Evolutionary conservation across 1,140 invertebrate genomes (phyloP).

Genomic region (Pollicipes pollicipes): DNA sequence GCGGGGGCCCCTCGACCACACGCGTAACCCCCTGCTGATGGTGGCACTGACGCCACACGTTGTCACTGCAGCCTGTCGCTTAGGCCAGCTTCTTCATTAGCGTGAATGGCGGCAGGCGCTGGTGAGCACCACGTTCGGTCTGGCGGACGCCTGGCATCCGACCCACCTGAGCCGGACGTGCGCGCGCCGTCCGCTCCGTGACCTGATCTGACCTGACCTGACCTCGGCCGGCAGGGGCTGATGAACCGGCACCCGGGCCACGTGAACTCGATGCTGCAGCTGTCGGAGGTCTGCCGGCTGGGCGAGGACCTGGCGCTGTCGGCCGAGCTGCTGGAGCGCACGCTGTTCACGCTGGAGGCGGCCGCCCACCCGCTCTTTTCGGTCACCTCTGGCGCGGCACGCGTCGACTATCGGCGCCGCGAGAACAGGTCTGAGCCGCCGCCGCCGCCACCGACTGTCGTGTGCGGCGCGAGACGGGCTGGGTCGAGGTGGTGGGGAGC

Average conservation of each 20-base stretch:
- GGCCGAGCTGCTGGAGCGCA: constrained; percentile 56
- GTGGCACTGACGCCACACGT: too few species aligned
- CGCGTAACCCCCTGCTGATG: constrained; percentile 7
- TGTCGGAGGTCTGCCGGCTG: constrained; percentile 60
- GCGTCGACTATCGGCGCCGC: not conserved
- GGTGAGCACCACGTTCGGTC: too few species aligned
- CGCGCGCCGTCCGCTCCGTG: too few species aligned
- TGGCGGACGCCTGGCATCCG: too few species aligned
- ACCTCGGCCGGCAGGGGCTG: constrained; percentile 33
- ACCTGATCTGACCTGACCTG: constrained; percentile 31
- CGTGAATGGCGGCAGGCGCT: not conserved
- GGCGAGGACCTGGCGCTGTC: constrained; percentile 62
- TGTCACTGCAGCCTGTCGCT: not conserved
- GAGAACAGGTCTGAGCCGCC: too few species aligned
- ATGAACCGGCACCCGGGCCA: constrained; percentile 61
- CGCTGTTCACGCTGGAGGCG: constrained; percentile 54
- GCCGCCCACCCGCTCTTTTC: constrained; percentile 66
- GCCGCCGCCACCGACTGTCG: too few species aligned
- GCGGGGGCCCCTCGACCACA: not conserved
- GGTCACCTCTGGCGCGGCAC: constrained; percentile 43
- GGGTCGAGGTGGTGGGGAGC: too few species aligned
- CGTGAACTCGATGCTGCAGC: constrained; percentile 64
- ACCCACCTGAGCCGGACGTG: too few species aligned
- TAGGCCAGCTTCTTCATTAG: not conserved
- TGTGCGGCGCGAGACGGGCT: too few species aligned